A percentile compares a stretch with the other conserved stretches of the same genome.
These are phyloP conservation scores for Suricata suricatta DNA, from an alignment of 2,113 vertebrate genomes.

Conservation along the genomic window DNA sequence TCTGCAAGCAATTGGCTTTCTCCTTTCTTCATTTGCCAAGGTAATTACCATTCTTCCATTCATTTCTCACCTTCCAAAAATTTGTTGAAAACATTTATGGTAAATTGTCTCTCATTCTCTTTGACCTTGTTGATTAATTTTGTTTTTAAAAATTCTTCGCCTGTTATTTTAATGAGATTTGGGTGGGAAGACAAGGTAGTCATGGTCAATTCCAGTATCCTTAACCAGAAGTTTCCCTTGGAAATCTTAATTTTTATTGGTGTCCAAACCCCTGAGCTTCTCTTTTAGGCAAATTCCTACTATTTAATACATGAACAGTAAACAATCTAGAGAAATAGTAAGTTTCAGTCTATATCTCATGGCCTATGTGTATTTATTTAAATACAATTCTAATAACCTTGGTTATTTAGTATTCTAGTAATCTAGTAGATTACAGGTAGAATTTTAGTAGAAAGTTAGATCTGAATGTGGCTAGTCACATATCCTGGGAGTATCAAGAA, in stretches of 20 bases:
- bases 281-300: not conserved
- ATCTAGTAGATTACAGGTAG: not conserved
- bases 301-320: not conserved
- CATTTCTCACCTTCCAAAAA: constrained; percentile 67
- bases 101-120: constrained; percentile 55
- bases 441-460: constrained; percentile 37
- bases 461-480: not conserved
- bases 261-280: not conserved
- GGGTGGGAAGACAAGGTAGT: constrained; percentile 23
- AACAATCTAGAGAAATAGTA: constrained; percentile 24
- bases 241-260: constrained; percentile 10
- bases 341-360: constrained; percentile 19
- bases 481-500: not conserved
- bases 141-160: not conserved
- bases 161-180: constrained; percentile 51
- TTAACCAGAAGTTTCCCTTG: constrained; percentile 26
- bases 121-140: constrained; percentile 49
- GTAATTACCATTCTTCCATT: constrained; percentile 52
- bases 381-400: not conserved
- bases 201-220: not conserved
- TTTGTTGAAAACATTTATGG: constrained; percentile 55
- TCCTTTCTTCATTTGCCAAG: constrained; percentile 56
- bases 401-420: not conserved
- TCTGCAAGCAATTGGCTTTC: constrained; percentile 58
- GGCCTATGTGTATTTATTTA: not conserved